Evolutionary conservation across 2,888 invertebrate species (phyloP).

Genomic region (Ernsta delagoae): DNA sequence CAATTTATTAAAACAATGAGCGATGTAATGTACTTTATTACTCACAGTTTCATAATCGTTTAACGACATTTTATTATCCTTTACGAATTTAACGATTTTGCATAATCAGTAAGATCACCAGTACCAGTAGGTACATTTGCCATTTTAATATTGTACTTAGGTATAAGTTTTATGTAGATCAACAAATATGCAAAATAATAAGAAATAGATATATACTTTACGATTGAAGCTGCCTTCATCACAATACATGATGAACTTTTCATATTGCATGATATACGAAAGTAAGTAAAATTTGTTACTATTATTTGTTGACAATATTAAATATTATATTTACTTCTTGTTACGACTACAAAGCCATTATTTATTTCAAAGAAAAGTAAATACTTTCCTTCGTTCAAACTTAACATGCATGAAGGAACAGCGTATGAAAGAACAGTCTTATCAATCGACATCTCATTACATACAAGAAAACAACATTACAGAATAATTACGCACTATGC

Average conservation of each 20-base stretch:
- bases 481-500: constrained; percentile 22
- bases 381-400: neutral
- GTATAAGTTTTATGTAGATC: too few relatives aligned
- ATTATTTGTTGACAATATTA: neutral
- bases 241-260: neutral
- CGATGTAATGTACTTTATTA: constrained; percentile 19
- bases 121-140: too few relatives aligned
- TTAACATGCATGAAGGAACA: constrained; percentile 6
- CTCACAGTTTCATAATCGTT: constrained; percentile 17
- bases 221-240: too few relatives aligned
- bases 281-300: neutral
- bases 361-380: constrained; percentile 2
- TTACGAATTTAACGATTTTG: neutral
- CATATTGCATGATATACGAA: too few relatives aligned
- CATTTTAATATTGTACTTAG: too few relatives aligned
- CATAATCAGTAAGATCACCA: too few relatives aligned
- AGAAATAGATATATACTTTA: too few relatives aligned
- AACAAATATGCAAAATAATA: too few relatives aligned
- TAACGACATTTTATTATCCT: constrained; percentile 20
- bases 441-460: neutral
- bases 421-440: neutral
- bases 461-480: constrained; percentile 27
- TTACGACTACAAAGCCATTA: constrained; percentile 1
- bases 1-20: constrained; percentile 32
- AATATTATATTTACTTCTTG: neutral